These are phyloP conservation scores for Barnardius zonarius DNA, from an alignment of 2,113 vertebrate species.

Conservation along the genomic window DNA sequence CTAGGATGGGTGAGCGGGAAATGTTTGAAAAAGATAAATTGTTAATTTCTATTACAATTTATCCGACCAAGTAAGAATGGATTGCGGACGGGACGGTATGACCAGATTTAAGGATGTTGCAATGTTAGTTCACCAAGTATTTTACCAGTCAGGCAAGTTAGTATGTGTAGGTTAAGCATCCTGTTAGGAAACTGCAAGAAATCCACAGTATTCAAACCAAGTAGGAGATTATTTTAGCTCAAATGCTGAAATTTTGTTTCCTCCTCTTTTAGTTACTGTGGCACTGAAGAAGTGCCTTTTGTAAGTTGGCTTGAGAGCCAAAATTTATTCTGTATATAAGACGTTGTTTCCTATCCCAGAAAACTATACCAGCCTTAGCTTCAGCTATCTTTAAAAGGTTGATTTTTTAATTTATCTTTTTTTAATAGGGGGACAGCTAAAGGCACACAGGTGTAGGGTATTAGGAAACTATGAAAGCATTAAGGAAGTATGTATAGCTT, in stretches of 20 bases:
- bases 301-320: not conserved
- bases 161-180: not conserved
- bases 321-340: not conserved
- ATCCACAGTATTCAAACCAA: not conserved
- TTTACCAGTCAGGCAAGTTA: not conserved
- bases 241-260: not conserved
- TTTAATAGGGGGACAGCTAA: not conserved
- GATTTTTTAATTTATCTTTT: not conserved
- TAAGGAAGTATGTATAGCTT: not conserved
- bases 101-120: not conserved
- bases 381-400: not conserved
- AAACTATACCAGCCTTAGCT: accelerated
- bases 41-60: not conserved
- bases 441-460: not conserved
- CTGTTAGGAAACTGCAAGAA: not conserved
- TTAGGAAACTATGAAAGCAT: not conserved
- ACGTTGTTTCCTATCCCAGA: not conserved
- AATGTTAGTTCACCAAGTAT: not conserved
- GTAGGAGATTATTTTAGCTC: not conserved
- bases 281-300: not conserved
- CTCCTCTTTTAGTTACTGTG: not conserved
- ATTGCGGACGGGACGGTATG: not conserved
- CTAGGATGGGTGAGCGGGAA: not conserved
- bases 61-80: not conserved
- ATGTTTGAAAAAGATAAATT: not conserved